phyloP scores from a whole-genome alignment of 2,113 vertebrate genomes.

The Brachypodius melanocephalos region DNA sequence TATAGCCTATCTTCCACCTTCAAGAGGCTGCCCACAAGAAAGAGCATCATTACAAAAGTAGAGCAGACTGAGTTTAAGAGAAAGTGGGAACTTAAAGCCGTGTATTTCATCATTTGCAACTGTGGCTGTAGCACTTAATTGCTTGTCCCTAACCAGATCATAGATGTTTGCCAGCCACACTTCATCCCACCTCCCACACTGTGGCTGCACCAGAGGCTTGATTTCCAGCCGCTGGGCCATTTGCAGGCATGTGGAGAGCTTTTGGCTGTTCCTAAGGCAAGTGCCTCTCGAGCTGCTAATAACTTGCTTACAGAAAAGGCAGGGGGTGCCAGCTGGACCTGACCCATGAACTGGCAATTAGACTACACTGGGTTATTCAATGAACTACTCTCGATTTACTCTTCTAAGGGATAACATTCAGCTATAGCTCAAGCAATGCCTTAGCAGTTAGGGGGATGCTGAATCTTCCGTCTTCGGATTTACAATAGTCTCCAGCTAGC shows the following conservation, averaged over 20 bases:
- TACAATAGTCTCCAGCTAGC: neutral
- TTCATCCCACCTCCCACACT: neutral
- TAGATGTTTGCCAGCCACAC: neutral
- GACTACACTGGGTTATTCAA: neutral
- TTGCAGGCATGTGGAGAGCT: neutral
- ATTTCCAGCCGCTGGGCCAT: neutral
- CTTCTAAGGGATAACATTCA: neutral
- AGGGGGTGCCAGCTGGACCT: neutral
- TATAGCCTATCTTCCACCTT: neutral
- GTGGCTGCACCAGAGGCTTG: neutral
- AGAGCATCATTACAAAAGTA: neutral
- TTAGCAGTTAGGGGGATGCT: neutral
- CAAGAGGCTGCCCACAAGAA: slow-evolving; percentile 5
- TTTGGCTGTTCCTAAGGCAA: neutral
- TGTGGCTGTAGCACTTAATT: neutral
- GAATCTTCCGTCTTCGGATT: neutral
- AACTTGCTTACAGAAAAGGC: neutral
- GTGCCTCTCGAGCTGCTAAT: neutral
- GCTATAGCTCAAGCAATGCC: neutral
- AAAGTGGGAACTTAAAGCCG: neutral
- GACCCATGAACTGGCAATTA: neutral
- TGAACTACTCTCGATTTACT: neutral
- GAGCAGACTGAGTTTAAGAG: neutral
- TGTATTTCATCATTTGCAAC: neutral
- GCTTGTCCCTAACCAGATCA: neutral